These are phyloP conservation scores for Enteromius paludinosus DNA, from an alignment of 2,797 vertebrate species.

Conservation along the genomic window DNA sequence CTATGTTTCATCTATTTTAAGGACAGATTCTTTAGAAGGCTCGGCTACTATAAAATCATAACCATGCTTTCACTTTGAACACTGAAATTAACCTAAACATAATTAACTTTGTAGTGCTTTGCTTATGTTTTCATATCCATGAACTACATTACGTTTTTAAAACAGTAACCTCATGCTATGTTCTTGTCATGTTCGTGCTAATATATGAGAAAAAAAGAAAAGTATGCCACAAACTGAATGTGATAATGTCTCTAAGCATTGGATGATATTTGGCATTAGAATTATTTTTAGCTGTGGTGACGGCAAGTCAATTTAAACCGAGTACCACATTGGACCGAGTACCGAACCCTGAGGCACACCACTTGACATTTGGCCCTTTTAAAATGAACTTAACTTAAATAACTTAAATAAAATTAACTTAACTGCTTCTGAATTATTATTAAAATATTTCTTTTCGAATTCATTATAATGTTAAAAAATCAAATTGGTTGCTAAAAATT, in stretches of 20 bases:
- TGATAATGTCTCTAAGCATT: background rate
- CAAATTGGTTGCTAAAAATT: background rate
- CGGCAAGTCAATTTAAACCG: background rate
- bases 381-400: too few species aligned
- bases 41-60: slow-evolving; percentile 1
- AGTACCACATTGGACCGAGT: background rate
- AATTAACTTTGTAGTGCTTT: slow-evolving; percentile 17
- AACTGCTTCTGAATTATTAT: background rate
- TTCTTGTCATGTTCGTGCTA: background rate
- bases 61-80: background rate
- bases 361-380: background rate
- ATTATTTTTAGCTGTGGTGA: background rate
- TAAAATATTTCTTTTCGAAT: background rate
- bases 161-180: background rate
- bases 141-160: background rate
- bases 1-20: slow-evolving; percentile 8
- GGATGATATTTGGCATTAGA: background rate
- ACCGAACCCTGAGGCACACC: slow-evolving; percentile 21
- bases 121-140: background rate
- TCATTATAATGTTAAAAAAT: background rate
- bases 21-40: background rate
- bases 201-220: background rate
- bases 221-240: background rate
- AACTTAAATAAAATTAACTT: too few species aligned
- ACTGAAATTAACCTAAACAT: slow-evolving; percentile 13